Percentiles rank a stretch among this genome's conserved stretches.
phyloP scores from a whole-genome alignment of 2,888 invertebrate species.

The Drosophila imparisetae region DNA sequence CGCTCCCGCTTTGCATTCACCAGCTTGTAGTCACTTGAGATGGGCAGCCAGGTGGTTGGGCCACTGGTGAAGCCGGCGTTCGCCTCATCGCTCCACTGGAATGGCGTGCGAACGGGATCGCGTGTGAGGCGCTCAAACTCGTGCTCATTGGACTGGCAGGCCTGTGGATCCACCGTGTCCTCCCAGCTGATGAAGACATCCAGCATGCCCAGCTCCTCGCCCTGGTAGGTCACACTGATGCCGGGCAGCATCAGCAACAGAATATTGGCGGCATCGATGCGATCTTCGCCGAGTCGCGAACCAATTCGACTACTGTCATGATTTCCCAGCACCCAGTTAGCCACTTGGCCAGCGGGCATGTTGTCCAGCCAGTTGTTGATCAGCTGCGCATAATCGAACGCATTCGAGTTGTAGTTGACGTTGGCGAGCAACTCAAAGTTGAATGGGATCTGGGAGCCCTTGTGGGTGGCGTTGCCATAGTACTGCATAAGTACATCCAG shows the following conservation, averaged over 20 bases:
- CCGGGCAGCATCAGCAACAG: conserved; percentile 92
- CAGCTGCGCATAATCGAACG: conserved; percentile 85
- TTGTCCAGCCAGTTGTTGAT: conserved; percentile 87
- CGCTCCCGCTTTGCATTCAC: conserved; percentile 87
- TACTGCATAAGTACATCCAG: conserved; percentile 87
- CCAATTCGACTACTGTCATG: conserved; percentile 90
- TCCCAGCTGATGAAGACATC: conserved; percentile 85
- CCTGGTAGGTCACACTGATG: conserved; percentile 91
- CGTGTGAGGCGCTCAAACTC: conserved; percentile 87
- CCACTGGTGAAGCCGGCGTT: conserved; percentile 82
- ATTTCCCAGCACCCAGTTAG: conserved; percentile 91
- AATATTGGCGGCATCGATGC: conserved; percentile 92
- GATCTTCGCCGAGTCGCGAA: conserved; percentile 88
- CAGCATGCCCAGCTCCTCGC: conserved; percentile 90
- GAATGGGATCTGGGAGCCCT: conserved; percentile 88
- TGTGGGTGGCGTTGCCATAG: conserved; percentile 85
- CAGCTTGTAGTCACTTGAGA: conserved; percentile 86
- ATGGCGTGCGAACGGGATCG: conserved; percentile 88
- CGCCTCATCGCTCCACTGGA: conserved; percentile 86
- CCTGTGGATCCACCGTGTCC: conserved; percentile 86
- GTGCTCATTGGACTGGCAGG: conserved; percentile 86
- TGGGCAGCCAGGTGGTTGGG: conserved; percentile 82
- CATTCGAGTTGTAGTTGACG: conserved; percentile 86
- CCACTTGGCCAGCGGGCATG: conserved; percentile 86
- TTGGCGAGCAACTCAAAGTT: conserved; percentile 88